Conservation (phyloP, 2,888 invertebrate genomes). For the Apoderus coryli region DNA sequence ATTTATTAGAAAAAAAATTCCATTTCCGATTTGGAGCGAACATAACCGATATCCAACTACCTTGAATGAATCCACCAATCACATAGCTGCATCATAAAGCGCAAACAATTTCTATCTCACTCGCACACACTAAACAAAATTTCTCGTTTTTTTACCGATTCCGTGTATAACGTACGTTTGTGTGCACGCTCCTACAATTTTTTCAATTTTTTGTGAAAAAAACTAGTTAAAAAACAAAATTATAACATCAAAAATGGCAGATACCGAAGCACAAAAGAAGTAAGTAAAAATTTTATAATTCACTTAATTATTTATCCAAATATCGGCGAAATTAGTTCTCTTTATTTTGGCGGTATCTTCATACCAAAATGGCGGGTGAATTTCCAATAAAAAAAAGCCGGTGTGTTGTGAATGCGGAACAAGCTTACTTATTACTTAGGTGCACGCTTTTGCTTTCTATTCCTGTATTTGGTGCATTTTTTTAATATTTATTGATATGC, state of each 20-base stretch:
- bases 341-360: constrained; percentile 30
- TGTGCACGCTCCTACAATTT: constrained; percentile 22
- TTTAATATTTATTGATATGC: too few species aligned
- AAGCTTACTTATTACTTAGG: too few species aligned
- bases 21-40: too few species aligned
- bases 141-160: constrained; percentile 17
- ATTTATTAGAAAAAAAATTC: too few species aligned
- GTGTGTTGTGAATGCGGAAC: too few species aligned
- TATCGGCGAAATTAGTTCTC: constrained; percentile 15
- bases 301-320: too few species aligned
- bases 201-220: constrained; percentile 19
- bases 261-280: constrained; percentile 45
- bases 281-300: constrained; percentile 39
- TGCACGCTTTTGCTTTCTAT: too few species aligned
- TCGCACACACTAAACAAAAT: too few species aligned
- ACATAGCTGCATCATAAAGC: constrained; percentile 13
- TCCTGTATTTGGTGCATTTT: too few species aligned
- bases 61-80: constrained; percentile 21
- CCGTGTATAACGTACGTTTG: constrained; percentile 14
- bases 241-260: constrained; percentile 42
- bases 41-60: constrained; percentile 18
- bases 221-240: constrained; percentile 20
- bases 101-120: constrained; percentile 20
- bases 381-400: constrained; percentile 21
- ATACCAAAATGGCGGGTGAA: constrained; percentile 39